Conservation (phyloP, 2,797 vertebrate species). For the Sarcoramphus papa region DNA sequence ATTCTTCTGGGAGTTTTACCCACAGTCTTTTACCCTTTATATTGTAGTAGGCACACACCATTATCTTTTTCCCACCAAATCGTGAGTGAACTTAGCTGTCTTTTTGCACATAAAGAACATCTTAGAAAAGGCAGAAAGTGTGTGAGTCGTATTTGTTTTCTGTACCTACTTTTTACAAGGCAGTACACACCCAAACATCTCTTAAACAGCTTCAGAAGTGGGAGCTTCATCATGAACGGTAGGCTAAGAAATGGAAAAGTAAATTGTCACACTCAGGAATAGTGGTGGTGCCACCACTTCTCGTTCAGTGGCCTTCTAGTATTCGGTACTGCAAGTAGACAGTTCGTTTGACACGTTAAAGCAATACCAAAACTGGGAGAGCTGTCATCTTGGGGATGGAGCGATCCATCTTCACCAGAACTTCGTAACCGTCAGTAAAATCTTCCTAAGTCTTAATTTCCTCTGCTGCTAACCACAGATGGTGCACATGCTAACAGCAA, state of each 20-base stretch:
- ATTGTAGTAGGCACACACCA: not conserved
- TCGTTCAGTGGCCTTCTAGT: not conserved
- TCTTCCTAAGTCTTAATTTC: not conserved
- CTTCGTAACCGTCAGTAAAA: not conserved
- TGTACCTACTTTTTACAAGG: not conserved
- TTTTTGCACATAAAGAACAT: not conserved
- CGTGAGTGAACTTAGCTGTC: not conserved
- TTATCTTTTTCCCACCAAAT: not conserved
- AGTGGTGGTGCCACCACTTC: not conserved
- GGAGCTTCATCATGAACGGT: not conserved
- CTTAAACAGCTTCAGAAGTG: not conserved
- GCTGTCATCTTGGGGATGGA: not conserved
- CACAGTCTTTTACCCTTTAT: not conserved
- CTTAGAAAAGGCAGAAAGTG: not conserved
- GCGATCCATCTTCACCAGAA: not conserved
- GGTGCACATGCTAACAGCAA: rapidly evolving
- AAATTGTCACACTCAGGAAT: not conserved
- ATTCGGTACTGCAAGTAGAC: not conserved
- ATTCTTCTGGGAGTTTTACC: not conserved
- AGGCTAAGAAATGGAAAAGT: not conserved
- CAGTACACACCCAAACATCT: not conserved
- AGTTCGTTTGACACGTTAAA: not conserved
- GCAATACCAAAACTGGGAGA: not conserved
- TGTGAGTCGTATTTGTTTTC: not conserved
- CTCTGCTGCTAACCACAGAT: not conserved